Evolutionary conservation across 2,797 vertebrate genomes (phyloP).

Genomic region (Sorex maritimensis): DNA sequence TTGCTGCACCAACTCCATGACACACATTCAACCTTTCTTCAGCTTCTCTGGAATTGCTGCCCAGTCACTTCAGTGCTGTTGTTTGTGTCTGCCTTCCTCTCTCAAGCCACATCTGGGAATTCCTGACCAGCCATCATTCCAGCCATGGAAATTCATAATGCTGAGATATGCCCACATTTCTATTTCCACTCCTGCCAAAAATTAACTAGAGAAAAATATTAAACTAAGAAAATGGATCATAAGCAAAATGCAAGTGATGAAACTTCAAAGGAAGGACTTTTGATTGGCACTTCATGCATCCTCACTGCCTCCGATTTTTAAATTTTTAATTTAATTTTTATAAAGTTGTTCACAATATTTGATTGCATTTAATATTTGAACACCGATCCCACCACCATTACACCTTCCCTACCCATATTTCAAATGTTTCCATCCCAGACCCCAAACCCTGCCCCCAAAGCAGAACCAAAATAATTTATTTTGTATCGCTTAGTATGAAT

Average conservation of each 20-base stretch:
- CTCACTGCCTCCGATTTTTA: neutral
- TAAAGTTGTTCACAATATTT: no score
- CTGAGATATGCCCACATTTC: neutral
- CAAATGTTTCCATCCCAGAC: no score
- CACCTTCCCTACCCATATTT: no score
- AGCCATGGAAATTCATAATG: neutral
- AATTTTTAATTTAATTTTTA: no score
- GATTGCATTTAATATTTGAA: no score
- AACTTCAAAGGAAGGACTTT: neutral
- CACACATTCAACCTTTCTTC: neutral
- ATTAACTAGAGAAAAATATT: neutral
- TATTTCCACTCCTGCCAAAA: neutral
- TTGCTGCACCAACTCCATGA: neutral
- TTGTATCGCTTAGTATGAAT: no score
- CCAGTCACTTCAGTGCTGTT: neutral
- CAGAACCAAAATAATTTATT: no score
- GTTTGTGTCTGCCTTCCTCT: neutral
- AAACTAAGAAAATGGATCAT: slow-evolving; percentile 52
- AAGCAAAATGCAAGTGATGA: neutral
- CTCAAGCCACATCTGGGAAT: neutral
- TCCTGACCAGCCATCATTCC: neutral
- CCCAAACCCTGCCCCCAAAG: no score
- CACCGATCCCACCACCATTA: no score
- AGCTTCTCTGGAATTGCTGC: neutral
- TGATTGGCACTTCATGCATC: neutral